These are phyloP conservation scores for Myodes glareolus DNA, from an alignment of 2,113 vertebrate genomes.

Conservation along the genomic window DNA sequence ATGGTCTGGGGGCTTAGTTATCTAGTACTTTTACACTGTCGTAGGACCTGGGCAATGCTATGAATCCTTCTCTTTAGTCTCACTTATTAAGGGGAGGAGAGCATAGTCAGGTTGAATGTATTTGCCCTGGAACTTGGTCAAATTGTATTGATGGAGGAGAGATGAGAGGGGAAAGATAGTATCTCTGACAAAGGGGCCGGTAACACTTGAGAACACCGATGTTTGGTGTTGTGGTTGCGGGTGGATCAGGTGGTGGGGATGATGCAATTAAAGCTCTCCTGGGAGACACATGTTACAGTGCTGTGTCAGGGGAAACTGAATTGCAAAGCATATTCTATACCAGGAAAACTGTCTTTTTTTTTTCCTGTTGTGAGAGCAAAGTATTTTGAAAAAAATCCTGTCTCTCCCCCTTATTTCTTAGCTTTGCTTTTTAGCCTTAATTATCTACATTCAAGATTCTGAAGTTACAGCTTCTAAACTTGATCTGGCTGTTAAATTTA, in stretches of 20 bases:
- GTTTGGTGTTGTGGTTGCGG: background rate
- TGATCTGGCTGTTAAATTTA: background rate
- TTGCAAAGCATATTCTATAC: no score
- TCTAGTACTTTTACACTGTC: background rate
- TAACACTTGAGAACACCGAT: background rate
- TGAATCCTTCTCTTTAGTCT: background rate
- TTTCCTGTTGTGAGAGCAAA: background rate
- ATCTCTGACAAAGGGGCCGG: background rate
- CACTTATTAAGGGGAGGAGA: background rate
- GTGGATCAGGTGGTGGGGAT: background rate
- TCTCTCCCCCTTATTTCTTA: background rate
- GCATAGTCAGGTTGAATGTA: background rate
- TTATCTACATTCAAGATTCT: background rate
- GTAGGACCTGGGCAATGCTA: background rate
- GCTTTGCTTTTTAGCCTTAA: constrained; percentile 27
- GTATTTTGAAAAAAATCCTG: background rate
- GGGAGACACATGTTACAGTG: background rate
- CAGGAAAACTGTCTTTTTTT: background rate
- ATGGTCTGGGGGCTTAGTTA: background rate
- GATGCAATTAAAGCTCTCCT: background rate
- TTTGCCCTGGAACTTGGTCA: background rate
- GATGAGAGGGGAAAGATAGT: background rate
- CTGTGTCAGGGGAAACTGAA: background rate
- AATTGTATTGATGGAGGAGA: background rate
- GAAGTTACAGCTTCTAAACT: background rate